These are phyloP conservation scores for Melanogrammus aeglefinus DNA, from an alignment of 2,797 vertebrate genomes.

Conservation along the genomic window DNA sequence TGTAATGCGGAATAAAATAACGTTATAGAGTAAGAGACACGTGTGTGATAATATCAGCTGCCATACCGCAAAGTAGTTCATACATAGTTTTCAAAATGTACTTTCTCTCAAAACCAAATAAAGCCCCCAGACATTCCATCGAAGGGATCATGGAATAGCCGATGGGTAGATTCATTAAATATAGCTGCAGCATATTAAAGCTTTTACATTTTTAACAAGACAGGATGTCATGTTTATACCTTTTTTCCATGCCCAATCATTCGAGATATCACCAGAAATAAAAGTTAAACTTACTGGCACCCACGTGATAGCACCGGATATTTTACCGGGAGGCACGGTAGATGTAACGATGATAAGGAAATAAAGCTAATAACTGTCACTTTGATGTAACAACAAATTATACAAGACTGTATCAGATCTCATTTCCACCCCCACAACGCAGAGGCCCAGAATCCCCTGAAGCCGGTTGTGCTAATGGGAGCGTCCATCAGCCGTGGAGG, in stretches of 20 bases:
- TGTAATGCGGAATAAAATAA: not conserved
- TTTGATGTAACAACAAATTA: constrained; percentile 78
- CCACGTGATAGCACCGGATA: not conserved
- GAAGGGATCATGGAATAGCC: not conserved
- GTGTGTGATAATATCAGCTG: not conserved
- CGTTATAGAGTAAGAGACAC: not conserved
- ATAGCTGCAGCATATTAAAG: not conserved
- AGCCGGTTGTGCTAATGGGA: constrained; percentile 73
- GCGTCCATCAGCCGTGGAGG: constrained; percentile 68
- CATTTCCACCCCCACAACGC: constrained; percentile 68
- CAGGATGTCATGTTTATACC: not conserved
- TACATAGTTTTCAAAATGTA: no score
- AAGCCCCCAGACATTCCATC: not conserved
- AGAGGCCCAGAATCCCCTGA: constrained; percentile 67
- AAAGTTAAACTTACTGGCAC: not conserved
- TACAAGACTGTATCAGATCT: constrained; percentile 74
- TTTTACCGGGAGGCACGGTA: constrained; percentile 46
- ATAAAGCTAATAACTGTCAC: constrained; percentile 77
- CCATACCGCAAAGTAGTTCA: no score
- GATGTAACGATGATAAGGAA: constrained; percentile 69
- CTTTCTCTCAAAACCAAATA: not conserved
- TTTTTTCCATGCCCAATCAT: not conserved
- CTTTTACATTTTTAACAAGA: not conserved
- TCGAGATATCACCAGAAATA: not conserved
- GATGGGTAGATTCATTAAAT: not conserved